These are phyloP conservation scores for Tenthredo livida DNA, from an alignment of 2,888 invertebrate species.

Conservation along the genomic window DNA sequence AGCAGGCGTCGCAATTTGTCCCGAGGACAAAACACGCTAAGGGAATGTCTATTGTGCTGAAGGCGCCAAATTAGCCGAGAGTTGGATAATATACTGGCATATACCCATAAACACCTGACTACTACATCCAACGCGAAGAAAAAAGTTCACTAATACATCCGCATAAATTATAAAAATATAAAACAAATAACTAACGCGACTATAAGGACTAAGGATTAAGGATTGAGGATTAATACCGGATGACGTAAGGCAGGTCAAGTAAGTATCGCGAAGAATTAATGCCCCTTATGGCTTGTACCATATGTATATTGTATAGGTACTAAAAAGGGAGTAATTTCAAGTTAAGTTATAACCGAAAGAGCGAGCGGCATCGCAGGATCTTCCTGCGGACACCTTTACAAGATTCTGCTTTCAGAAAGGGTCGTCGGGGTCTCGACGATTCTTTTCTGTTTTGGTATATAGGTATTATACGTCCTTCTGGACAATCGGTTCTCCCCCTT, in stretches of 20 bases:
- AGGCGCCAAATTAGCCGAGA: constrained; percentile 59
- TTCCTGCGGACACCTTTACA: constrained; percentile 66
- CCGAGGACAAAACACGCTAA: constrained; percentile 72
- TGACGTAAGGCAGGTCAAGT: not conserved
- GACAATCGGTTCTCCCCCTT: constrained; percentile 53
- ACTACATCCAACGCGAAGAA: not conserved
- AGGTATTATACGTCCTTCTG: too few species aligned
- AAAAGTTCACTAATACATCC: not conserved
- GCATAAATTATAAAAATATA: not conserved
- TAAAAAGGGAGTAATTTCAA: not conserved
- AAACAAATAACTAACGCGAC: not conserved
- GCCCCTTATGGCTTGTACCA: too few species aligned
- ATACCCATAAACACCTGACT: not conserved
- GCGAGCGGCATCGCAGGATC: not conserved
- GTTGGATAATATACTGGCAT: not conserved
- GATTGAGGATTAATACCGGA: not conserved
- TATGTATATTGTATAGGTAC: not conserved
- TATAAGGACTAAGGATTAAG: not conserved
- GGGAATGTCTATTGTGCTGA: constrained; percentile 74
- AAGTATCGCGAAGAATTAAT: not conserved
- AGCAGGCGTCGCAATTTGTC: constrained; percentile 76
- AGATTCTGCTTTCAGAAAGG: constrained; percentile 73
- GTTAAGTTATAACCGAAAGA: not conserved
- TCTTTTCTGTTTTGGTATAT: constrained; percentile 50
- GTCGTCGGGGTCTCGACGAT: constrained; percentile 70